Evolutionary conservation across 2,113 vertebrate genomes (phyloP).

Genomic region (Chionomys nivalis): DNA sequence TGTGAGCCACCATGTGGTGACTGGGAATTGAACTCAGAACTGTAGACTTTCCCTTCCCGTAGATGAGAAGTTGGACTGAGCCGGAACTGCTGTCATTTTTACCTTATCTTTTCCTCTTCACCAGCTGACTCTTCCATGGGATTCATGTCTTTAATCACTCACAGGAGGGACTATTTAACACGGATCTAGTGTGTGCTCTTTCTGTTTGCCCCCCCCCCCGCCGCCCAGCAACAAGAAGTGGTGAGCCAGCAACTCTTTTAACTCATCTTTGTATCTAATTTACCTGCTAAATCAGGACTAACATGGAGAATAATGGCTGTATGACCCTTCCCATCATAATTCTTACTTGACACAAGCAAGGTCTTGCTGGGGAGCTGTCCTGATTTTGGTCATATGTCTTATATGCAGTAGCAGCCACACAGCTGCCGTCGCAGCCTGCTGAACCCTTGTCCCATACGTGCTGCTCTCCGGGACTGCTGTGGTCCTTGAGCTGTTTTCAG

Average conservation of each 20-base stretch:
- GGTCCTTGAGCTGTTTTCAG: too few species aligned
- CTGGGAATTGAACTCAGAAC: background rate
- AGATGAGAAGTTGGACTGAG: background rate
- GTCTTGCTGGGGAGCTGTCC: too few species aligned
- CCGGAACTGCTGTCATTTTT: background rate
- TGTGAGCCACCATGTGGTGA: background rate
- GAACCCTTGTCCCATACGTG: too few species aligned
- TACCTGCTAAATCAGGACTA: background rate
- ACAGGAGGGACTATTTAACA: background rate
- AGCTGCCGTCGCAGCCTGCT: too few species aligned
- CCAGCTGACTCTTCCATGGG: background rate
- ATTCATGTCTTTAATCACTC: background rate
- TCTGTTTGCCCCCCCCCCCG: too few species aligned
- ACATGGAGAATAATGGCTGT: background rate
- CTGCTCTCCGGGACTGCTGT: too few species aligned
- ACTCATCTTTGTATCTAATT: background rate
- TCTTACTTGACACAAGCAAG: background rate
- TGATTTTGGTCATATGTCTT: too few species aligned
- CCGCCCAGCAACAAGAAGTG: background rate
- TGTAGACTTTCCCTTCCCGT: background rate
- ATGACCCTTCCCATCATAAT: background rate
- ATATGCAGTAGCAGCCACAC: too few species aligned
- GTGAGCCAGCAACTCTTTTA: background rate
- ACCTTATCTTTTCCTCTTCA: background rate
- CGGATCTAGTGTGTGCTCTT: background rate